A percentile compares a stretch with the other conserved stretches of the same genome.
Conservation (phyloP, 2,113 vertebrate species). For the Oenanthe oenanthe region DNA sequence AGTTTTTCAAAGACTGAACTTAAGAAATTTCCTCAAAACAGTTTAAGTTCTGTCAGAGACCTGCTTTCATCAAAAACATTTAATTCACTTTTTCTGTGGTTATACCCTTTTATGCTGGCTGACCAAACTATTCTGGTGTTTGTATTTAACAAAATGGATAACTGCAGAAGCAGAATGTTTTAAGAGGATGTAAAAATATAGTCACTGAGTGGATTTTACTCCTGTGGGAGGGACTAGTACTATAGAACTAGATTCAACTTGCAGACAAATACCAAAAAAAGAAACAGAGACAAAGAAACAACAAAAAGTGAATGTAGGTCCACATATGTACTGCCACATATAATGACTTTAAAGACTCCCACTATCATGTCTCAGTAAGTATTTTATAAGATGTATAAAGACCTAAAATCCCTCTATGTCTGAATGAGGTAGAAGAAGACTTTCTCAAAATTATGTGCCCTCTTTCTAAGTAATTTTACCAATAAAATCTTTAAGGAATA, state of each 20-base stretch:
- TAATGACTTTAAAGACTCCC: not conserved
- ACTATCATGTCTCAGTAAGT: not conserved
- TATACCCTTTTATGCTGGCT: not conserved
- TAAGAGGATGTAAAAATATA: not conserved
- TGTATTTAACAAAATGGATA: not conserved
- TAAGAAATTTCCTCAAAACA: not conserved
- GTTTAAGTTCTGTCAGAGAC: not conserved
- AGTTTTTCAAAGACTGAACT: not conserved
- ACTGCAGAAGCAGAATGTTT: not conserved
- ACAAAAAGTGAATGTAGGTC: not conserved
- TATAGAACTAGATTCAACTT: not conserved
- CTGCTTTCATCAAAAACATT: not conserved
- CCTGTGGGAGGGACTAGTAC: not conserved
- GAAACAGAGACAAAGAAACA: not conserved
- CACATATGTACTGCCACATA: not conserved
- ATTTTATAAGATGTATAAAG: not conserved
- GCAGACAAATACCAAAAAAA: not conserved
- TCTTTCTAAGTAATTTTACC: not conserved
- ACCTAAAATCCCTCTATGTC: not conserved
- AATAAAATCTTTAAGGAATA: not conserved
- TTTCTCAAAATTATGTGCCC: not conserved
- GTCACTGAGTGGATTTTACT: not conserved
- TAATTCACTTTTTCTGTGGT: not conserved
- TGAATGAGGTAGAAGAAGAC: not conserved
- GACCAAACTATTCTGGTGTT: not conserved